Base-by-base conservation (phyloP, 1,140 invertebrate species). In the Colletes gigas region DNA sequence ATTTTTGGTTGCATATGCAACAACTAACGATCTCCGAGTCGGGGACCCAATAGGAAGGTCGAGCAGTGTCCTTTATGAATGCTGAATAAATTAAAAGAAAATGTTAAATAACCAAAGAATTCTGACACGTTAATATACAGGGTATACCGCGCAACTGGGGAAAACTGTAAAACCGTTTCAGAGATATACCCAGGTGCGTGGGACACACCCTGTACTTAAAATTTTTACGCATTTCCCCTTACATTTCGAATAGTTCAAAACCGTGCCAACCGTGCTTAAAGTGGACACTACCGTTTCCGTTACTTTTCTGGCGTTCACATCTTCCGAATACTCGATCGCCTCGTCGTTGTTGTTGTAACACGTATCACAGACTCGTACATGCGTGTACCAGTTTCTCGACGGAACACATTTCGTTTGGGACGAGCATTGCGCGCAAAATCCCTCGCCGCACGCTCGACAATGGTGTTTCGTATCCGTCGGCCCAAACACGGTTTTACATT, bases 11-110 rank as follows among this genome's bases (percentile, higher is more conserved):
- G 90, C 97, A 98, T 1, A 96, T 94, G 74, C 91, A 93, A 90
- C 97, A 98, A 50, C 93, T 90, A 6, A 92, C 94, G 17, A 96
- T 94, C 85, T 97, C 94, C 1, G 94, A 94, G 91, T 98, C 97
- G 0, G 97, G 96, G 50, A 96, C 94, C 97, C 97, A 98, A 89
- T 98, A 98, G 2, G 94, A 93, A 5, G 97, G 97, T 60, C 97
- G 93, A n/a, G 95, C 96, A 2, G 95, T 95, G 83, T 97, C 96
- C 91, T 97, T 97, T 39, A 97, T 95, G 21, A 97, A 92, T 9
- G 94, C 96, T 96, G 79, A 5, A 91, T 84, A 81, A 83, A 70
- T 74, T 47, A 54, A 86, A 88, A 83, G 90, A 89, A 91, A 67
- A 30, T 21, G 54, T 70, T 63, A 62, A 50, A 19, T 50, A n/a